Evolutionary conservation across 2,113 vertebrate species (phyloP).

Genomic region (Dicerorhinus sumatrensis): DNA sequence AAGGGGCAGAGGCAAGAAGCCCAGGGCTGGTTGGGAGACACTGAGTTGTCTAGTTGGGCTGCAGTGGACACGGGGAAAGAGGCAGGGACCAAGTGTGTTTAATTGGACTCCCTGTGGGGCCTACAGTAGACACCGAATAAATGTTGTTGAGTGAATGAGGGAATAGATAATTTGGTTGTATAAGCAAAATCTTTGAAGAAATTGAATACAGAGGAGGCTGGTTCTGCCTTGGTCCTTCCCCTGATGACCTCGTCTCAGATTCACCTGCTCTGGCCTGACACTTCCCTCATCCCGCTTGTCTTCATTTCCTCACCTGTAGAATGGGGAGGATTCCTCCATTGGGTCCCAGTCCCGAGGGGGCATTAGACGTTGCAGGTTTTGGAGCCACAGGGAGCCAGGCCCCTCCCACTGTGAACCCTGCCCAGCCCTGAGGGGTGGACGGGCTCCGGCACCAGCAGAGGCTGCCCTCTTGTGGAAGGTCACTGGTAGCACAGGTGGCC

Average conservation of each 20-base stretch:
- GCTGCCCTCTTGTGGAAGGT: constrained; percentile 78
- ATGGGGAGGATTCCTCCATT: not conserved
- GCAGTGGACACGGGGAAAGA: not conserved
- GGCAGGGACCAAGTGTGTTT: not conserved
- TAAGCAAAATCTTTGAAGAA: not conserved
- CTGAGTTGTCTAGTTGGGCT: not conserved
- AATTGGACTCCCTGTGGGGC: not conserved
- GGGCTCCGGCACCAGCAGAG: not conserved
- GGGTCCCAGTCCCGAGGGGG: not conserved
- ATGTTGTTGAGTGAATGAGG: not conserved
- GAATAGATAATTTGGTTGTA: no score
- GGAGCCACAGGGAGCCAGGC: not conserved
- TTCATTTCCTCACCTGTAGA: not conserved
- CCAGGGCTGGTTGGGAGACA: not conserved
- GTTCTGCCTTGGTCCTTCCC: not conserved
- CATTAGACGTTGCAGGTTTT: not conserved
- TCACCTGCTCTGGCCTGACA: not conserved
- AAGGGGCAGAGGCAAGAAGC: not conserved
- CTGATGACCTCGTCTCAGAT: not conserved
- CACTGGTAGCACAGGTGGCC: not conserved
- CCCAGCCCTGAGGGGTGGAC: not conserved
- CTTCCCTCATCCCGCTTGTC: not conserved
- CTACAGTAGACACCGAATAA: not conserved
- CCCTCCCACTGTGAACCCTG: not conserved
- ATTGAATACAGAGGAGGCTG: not conserved